These are phyloP conservation scores for Sitophilus oryzae DNA, from an alignment of 1,140 invertebrate genomes.

Conservation along the genomic window DNA sequence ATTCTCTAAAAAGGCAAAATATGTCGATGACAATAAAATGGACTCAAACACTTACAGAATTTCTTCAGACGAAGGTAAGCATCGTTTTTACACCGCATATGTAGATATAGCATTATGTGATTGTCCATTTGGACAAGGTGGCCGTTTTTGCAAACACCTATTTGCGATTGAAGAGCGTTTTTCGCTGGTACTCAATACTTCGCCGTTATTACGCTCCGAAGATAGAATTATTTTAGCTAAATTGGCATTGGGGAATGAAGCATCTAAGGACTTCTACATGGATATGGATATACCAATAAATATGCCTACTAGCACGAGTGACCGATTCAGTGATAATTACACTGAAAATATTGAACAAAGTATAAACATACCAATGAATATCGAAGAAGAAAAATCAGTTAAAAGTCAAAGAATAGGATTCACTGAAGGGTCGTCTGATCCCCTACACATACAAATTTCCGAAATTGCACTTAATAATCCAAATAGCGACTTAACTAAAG, in stretches of 20 bases:
- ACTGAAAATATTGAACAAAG: neutral
- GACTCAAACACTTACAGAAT: constrained; percentile 2
- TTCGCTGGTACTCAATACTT: constrained; percentile 4
- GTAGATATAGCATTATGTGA: constrained; percentile 6
- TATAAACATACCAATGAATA: constrained; percentile 5
- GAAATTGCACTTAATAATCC: constrained; percentile 4
- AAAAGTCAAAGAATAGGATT: neutral
- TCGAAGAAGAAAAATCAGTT: constrained; percentile 4
- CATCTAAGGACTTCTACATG: constrained; percentile 5
- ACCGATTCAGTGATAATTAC: too few relatives aligned
- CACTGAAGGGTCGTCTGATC: constrained; percentile 3
- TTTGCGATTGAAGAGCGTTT: constrained; percentile 3
- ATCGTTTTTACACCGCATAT: constrained; percentile 3
- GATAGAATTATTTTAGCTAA: constrained; percentile 3
- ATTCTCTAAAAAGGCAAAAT: constrained; percentile 7
- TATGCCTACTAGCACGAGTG: too few relatives aligned
- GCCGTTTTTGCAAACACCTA: constrained; percentile 2
- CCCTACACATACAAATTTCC: constrained; percentile 1
- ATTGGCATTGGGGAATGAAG: constrained; percentile 1
- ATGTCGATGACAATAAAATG: neutral
- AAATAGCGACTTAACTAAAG: constrained; percentile 1
- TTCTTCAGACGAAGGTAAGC: too few relatives aligned
- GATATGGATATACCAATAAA: constrained; percentile 2
- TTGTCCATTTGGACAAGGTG: neutral
- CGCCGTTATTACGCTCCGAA: neutral